A percentile compares a stretch with the other conserved stretches of the same genome.
These are phyloP conservation scores for Hormaphis cornu DNA, from an alignment of 1,140 invertebrate species.

Conservation along the genomic window DNA sequence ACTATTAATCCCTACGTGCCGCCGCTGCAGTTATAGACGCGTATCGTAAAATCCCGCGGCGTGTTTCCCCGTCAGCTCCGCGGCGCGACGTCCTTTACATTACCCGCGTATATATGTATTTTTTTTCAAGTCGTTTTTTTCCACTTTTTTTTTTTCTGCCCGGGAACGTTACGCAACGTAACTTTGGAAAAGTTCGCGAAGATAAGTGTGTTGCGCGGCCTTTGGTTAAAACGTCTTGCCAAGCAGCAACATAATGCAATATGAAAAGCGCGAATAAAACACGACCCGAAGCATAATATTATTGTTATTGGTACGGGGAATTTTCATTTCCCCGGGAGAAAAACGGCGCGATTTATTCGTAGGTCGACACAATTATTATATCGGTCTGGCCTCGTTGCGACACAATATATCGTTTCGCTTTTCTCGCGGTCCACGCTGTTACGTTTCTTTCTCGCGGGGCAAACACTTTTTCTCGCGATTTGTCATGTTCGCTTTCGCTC, in stretches of 20 bases:
- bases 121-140: constrained; percentile 19
- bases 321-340: too few relatives aligned
- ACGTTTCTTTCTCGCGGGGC: not conserved
- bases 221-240: too few relatives aligned
- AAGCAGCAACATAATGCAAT: too few relatives aligned
- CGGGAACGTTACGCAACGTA: constrained; percentile 13
- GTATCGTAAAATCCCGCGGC: constrained; percentile 27
- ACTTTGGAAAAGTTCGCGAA: constrained; percentile 28
- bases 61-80: not conserved
- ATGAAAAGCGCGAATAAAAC: too few relatives aligned
- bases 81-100: not conserved
- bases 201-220: constrained; percentile 10
- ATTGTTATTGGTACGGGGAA: too few relatives aligned
- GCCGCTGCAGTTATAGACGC: too few relatives aligned
- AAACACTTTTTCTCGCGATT: not conserved
- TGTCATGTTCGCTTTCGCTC: too few relatives aligned
- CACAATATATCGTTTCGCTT: not conserved
- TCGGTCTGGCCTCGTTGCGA: too few relatives aligned
- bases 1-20: constrained; percentile 32
- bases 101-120: not conserved
- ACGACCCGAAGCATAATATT: too few relatives aligned
- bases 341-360: too few relatives aligned
- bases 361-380: not conserved
- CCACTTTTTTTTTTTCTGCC: not conserved
- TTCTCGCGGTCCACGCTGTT: not conserved